Evolutionary conservation across 1,140 invertebrate genomes (phyloP), one percentile per base, ranked within the genome.

Genomic region (Colletes latitarsis): DNA sequence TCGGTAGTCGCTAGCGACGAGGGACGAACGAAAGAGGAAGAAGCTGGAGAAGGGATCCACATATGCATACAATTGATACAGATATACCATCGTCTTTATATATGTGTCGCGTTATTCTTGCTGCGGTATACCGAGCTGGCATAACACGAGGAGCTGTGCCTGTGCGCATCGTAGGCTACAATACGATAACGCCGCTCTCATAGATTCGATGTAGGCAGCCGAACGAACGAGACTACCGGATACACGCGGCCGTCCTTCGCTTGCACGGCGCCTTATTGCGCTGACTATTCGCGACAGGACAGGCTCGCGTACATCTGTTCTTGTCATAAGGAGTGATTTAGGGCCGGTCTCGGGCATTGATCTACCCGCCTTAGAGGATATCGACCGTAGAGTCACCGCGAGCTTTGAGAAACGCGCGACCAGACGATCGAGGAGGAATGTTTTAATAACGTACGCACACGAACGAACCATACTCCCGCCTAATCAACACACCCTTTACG

Each of bases 41-140:
- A 69, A 69, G 41, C 53, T 30, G 49, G 67, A 63, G 49, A 21
- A 49, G 67, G 63, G 71, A 74, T 69, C 75, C 86, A 73, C 85
- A 90, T 93, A 93, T 93, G 92, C 92, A 93, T 93, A 93, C 92
- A 93, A 93, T 93, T 93, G 92, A 93, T 93, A 93, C 92, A 93
- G 92, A 93, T 93, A 93, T 91, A 93, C 90, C 91, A 93, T 93
- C 92, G 91, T 91, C 88, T 90, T 92, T 92, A 90, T 92, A 90
- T 86, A 74, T 73, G 71, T 43, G 75, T 82, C 72, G 80, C 80
- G 81, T 82, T 87, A 82, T 86, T 87, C 82, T 86, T 84, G 49
- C 71, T 66, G 77, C 43, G 75, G 76, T 78, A 63, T 52, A 72
- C 49, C 43, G 53, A 53, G 60, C 39, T 71, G 60, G 71, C 55